Evolutionary conservation across 1,140 invertebrate species (phyloP).

Genomic region (Diprion similis): DNA sequence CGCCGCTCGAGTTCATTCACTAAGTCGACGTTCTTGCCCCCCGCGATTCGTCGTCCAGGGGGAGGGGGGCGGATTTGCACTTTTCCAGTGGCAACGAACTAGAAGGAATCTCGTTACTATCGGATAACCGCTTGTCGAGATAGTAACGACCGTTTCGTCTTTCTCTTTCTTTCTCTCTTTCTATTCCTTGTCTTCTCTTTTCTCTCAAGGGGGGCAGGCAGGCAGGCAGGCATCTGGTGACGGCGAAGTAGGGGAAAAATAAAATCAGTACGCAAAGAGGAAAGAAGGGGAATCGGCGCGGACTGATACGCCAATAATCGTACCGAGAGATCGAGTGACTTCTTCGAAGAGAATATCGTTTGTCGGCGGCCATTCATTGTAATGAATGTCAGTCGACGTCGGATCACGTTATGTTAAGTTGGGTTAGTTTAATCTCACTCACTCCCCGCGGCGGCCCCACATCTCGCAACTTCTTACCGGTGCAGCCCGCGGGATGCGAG

Average conservation of each 20-base stretch:
- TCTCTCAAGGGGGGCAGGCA: too few relatives aligned
- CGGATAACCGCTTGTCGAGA: slow-evolving; percentile 37
- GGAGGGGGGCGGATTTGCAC: slow-evolving; percentile 6
- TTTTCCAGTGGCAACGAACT: slow-evolving; percentile 30
- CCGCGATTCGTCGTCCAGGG: slow-evolving; percentile 8
- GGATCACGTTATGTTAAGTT: slow-evolving; percentile 7
- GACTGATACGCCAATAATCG: neutral
- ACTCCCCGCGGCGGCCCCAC: neutral
- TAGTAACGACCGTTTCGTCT: slow-evolving; percentile 30
- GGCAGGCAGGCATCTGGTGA: too few relatives aligned
- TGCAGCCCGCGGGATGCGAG: too few relatives aligned
- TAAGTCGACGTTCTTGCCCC: slow-evolving; percentile 39
- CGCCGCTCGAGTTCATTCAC: slow-evolving; percentile 43
- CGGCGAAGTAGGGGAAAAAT: neutral
- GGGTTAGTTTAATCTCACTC: neutral
- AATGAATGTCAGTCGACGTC: neutral
- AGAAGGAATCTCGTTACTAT: slow-evolving; percentile 26
- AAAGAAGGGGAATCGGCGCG: neutral
- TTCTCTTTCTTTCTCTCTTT: too few relatives aligned
- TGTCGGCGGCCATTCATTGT: slow-evolving; percentile 4
- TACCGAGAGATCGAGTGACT: slow-evolving; percentile 2
- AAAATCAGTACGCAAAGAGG: neutral
- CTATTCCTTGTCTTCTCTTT: too few relatives aligned
- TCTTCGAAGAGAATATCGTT: slow-evolving; percentile 3
- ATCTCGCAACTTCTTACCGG: too few relatives aligned